Conservation (phyloP, 1,140 invertebrate genomes). For the Zophobas atratus region DNA sequence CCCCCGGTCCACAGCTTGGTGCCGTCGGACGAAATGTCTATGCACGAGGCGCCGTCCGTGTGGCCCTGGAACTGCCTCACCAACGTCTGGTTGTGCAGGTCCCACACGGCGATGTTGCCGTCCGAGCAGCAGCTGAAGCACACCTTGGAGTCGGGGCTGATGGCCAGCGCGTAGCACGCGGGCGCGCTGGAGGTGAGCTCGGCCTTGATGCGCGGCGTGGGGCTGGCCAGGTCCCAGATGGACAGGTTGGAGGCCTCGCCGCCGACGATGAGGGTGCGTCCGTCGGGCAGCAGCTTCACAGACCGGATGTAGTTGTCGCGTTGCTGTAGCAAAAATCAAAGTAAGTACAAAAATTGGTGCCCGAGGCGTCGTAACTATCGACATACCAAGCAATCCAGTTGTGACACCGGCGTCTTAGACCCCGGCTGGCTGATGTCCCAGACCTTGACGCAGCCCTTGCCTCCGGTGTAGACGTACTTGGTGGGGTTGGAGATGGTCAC, state of each 20-base stretch:
- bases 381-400: slow-evolving; percentile 83
- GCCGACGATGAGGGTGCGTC: slow-evolving; percentile 91
- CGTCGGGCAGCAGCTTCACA: slow-evolving; percentile 93
- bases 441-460: slow-evolving; percentile 94
- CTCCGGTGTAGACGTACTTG: slow-evolving; percentile 95
- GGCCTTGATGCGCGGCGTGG: slow-evolving; percentile 91
- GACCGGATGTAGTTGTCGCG: slow-evolving; percentile 93
- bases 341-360: too few species aligned
- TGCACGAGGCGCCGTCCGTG: slow-evolving; percentile 96
- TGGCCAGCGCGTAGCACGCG: slow-evolving; percentile 91
- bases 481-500: slow-evolving; percentile 93
- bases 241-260: slow-evolving; percentile 92
- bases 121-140: slow-evolving; percentile 98
- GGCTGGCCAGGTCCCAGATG: slow-evolving; percentile 91
- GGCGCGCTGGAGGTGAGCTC: slow-evolving; percentile 96
- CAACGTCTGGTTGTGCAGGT: slow-evolving; percentile 93
- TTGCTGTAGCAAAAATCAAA: slow-evolving; percentile 69
- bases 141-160: slow-evolving; percentile 92
- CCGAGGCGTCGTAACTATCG: background rate
- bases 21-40: slow-evolving; percentile 96
- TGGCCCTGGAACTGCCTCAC: slow-evolving; percentile 95
- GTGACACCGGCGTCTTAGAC: slow-evolving; percentile 83
- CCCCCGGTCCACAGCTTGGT: slow-evolving; percentile 97
- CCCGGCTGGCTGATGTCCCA: slow-evolving; percentile 84
- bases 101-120: slow-evolving; percentile 98